Percentiles rank a stretch among this genome's conserved stretches.
phyloP scores from a whole-genome alignment of 2,113 vertebrate genomes.

The Eonycteris spelaea region DNA sequence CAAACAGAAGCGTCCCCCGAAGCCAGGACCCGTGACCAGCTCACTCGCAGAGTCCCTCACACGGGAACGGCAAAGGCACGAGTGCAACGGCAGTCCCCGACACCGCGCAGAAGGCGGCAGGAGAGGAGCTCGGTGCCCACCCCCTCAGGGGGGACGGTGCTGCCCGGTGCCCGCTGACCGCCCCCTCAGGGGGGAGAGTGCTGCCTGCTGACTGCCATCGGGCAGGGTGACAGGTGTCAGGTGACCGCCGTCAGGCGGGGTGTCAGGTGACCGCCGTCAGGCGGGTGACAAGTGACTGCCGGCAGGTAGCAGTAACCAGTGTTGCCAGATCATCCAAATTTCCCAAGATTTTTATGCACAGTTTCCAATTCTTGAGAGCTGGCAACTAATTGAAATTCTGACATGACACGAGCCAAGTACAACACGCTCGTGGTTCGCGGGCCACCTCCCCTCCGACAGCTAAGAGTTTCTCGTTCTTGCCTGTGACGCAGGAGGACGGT shows the following conservation, averaged over 20 bases:
- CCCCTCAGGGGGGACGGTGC: too few relatives aligned
- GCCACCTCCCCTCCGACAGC: too few relatives aligned
- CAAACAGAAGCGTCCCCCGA: background rate
- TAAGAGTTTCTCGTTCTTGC: background rate
- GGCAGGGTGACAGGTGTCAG: too few relatives aligned
- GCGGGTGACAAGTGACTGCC: background rate
- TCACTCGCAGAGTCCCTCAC: background rate
- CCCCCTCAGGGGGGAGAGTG: too few relatives aligned
- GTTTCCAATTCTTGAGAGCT: background rate
- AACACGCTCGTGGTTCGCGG: background rate
- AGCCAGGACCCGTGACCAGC: background rate
- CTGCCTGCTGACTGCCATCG: too few relatives aligned
- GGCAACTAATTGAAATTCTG: background rate
- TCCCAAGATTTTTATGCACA: background rate
- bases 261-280: background rate
- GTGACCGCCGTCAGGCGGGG: too few relatives aligned
- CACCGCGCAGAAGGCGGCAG: too few relatives aligned
- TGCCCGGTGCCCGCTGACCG: background rate
- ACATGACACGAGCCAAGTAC: background rate
- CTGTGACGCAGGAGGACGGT: background rate
- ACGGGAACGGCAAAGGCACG: background rate
- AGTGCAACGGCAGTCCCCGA: too few relatives aligned
- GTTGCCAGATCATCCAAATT: too few relatives aligned
- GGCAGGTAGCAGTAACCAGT: accelerated
- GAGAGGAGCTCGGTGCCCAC: accelerated